Percentiles rank a stretch among this genome's conserved stretches.
Evolutionary conservation across 2,888 invertebrate species (phyloP).

Genomic region (Hartigia nigra): DNA sequence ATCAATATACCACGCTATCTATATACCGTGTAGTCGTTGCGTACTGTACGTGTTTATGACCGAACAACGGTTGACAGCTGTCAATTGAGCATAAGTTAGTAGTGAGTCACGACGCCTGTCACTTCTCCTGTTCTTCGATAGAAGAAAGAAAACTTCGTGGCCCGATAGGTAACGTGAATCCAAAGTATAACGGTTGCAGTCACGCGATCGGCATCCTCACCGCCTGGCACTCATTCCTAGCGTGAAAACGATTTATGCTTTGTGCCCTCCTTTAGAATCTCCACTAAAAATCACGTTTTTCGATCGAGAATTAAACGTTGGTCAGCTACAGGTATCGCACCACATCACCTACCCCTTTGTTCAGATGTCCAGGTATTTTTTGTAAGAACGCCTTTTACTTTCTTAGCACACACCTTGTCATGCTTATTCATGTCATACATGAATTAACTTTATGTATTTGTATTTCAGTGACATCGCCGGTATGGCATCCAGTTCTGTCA

Average conservation of each 20-base stretch:
- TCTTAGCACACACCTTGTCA: slow-evolving; percentile 25
- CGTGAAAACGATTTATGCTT: slow-evolving; percentile 29
- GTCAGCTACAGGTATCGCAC: slow-evolving; percentile 40
- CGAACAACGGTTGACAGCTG: slow-evolving; percentile 47
- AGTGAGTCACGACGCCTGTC: slow-evolving; percentile 41
- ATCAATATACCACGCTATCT: slow-evolving; percentile 40
- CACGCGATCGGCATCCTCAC: slow-evolving; percentile 21
- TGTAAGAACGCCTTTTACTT: slow-evolving; percentile 48
- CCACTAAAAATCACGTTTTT: slow-evolving; percentile 29
- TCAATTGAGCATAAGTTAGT: slow-evolving; percentile 41
- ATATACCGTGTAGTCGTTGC: slow-evolving; percentile 32
- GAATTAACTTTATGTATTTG: slow-evolving; percentile 3
- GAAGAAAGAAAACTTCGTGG: slow-evolving; percentile 21
- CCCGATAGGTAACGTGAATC: slow-evolving; percentile 30
- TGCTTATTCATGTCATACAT: slow-evolving; percentile 1
- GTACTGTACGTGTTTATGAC: slow-evolving; percentile 40
- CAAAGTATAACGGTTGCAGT: not conserved
- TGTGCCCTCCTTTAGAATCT: slow-evolving; percentile 32
- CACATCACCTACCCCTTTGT: slow-evolving; percentile 48
- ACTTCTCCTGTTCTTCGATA: not conserved
- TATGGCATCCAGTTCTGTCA: slow-evolving; percentile 73
- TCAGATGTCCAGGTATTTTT: slow-evolving; percentile 60
- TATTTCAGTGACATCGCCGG: slow-evolving; percentile 51
- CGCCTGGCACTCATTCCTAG: slow-evolving; percentile 26
- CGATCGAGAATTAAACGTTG: slow-evolving; percentile 27